Evolutionary conservation across 1,140 invertebrate genomes (phyloP).

Genomic region (Zophobas atratus): DNA sequence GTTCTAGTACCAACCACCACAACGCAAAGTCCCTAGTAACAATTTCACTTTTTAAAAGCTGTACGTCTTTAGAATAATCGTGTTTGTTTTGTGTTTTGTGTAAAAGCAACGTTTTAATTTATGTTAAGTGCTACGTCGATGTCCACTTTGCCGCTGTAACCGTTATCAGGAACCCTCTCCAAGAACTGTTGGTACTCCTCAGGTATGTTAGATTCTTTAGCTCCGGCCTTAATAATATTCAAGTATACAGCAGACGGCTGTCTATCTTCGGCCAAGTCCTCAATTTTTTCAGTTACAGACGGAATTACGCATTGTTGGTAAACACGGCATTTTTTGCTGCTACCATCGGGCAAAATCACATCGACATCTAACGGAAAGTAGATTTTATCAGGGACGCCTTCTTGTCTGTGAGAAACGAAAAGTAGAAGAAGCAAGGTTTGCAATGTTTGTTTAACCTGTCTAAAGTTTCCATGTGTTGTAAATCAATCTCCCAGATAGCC

Average conservation of each 20-base stretch:
- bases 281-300: slow-evolving; percentile 64
- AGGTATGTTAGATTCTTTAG: slow-evolving; percentile 79
- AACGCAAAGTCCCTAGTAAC: too few relatives aligned
- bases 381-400: slow-evolving; percentile 79
- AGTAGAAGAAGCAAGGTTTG: too few relatives aligned
- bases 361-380: slow-evolving; percentile 78
- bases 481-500: slow-evolving; percentile 83
- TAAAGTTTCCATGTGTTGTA: slow-evolving; percentile 74
- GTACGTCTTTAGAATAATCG: too few relatives aligned
- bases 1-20: too few relatives aligned
- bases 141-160: slow-evolving; percentile 70
- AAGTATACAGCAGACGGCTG: slow-evolving; percentile 82
- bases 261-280: slow-evolving; percentile 71
- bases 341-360: slow-evolving; percentile 71
- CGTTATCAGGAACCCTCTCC: slow-evolving; percentile 78
- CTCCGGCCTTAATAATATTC: slow-evolving; percentile 76
- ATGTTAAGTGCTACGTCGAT: slow-evolving; percentile 48
- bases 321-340: slow-evolving; percentile 73
- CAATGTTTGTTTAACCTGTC: slow-evolving; percentile 72
- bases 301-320: slow-evolving; percentile 76
- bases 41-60: too few relatives aligned
- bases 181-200: slow-evolving; percentile 77
- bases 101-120: not conserved
- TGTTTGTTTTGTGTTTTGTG: too few relatives aligned
- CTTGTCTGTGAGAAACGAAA: slow-evolving; percentile 74